Base-by-base conservation (phyloP, 2,888 invertebrate species). In the Tiliacea citrago region DNA sequence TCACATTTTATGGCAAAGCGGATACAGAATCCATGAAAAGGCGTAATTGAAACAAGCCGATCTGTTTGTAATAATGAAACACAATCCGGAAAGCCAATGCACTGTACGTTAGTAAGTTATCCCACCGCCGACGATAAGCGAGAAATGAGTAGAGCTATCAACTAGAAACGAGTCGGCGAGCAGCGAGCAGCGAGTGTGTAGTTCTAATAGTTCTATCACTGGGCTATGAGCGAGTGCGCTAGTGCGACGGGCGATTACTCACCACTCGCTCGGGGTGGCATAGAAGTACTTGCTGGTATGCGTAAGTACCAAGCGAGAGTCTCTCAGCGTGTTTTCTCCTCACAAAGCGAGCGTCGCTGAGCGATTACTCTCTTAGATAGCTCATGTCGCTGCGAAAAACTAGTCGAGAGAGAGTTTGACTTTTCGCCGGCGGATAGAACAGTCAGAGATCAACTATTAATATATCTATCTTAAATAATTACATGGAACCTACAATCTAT, bases 1-100 rank as follows among this genome's bases (percentile, higher is more conserved):
- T 78, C 57, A 60, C 60, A 68, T 83, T 83, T 58, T 63, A 60
- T 45, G 45, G 47, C 13, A 53, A 71, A 80, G 39, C 39, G 60
- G 62, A 63, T 63, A 70, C 72, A 60, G 58, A 72, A 51, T 53
- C 55, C 75, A 61, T 73, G 67, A 68, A 68, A 53, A 69, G 57
- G 7, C 51, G 51, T 79, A 76, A 82, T 81, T 77, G 51, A 81
- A 71, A 80, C 75, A 57, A 66, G 12, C 39, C 51, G 61, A 67
- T 68, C 69, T 62, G 39, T 68, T 84, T 42, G 65, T 71, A 70
- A 70, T 83, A 77, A 81, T 77, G 58, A 47, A 70, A 77, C 62
- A 58, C 60, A 73, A 78, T 69, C 74, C 60, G 55, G 42, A 63
- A 76, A 77, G 68, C 71, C 82, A 71, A 45, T 77, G 71, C 66